Base-by-base conservation (phyloP, 1,140 invertebrate genomes). In the Cydia strobilella region DNA sequence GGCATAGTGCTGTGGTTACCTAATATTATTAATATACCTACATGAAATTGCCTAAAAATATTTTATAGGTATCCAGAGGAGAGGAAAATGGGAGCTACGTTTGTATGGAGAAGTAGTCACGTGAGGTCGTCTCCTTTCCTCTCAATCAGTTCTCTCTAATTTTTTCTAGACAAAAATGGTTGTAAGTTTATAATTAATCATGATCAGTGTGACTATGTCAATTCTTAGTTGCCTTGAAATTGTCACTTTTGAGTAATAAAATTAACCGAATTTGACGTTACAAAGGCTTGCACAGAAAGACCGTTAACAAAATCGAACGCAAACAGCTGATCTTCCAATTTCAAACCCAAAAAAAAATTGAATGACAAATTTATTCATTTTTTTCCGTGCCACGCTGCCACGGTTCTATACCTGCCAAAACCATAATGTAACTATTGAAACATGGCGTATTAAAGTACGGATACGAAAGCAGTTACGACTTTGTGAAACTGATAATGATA, bases 241-340 rank as follows among this genome's bases (percentile, higher is more conserved):
- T 59, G 54, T 59, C 54, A 23, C 54, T 59, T 59, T 59, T 59
- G n/a, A 59, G 3, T 5, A 59, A 23, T n/a, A 20, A 59, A 12
- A 45, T 12, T 45, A 45, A 51, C n/a, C 18, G 54, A 9, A 59
- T 13, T n/a, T 54, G 23, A 7, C 51, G 15, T 18, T 51, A 59
- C 9, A 59, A 59, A 59, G 12, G 12, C 54, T 59, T 15, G 42
- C 42, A 45, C 51, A 4, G 20, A 59, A 59, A 59, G 23, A 20
- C 54, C 54, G 54, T 59, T 59, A 59, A 59, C 51, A 54, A 48
- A 48, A 48, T 20, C 15, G 13, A 54, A 59, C 12, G 12, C 20
- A 23, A 59, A 59, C 54, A 59, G 54, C 54, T 59, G 54, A 59
- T 59, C 51, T 18, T 54, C 18, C 54, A 23, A 59, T 59, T 59